Conservation (phyloP, 2,113 vertebrate genomes). For the Stigmatopora nigra region DNA sequence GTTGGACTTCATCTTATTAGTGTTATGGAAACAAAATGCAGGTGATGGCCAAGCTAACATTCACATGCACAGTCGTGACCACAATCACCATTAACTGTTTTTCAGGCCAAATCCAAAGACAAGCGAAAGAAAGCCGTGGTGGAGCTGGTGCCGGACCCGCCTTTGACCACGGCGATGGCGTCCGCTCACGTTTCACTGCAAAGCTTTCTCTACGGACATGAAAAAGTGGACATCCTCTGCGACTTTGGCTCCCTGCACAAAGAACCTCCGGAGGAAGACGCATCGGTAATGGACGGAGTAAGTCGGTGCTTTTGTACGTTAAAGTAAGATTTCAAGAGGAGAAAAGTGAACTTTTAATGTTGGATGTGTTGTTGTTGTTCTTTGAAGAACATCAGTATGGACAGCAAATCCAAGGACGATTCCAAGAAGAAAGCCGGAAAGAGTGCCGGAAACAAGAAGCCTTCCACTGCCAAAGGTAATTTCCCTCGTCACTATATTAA, state of each 20-base stretch:
- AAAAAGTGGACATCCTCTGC: constrained; percentile 57
- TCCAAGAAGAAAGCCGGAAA: constrained; percentile 3
- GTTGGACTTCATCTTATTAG: too few species aligned
- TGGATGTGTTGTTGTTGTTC: neutral
- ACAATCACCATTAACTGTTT: neutral
- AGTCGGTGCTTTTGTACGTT: neutral
- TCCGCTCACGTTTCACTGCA: constrained; percentile 54
- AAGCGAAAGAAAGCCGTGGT: constrained; percentile 51
- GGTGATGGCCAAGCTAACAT: too few species aligned
- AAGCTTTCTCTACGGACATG: constrained; percentile 50
- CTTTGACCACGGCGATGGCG: constrained; percentile 59
- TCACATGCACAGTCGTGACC: too few species aligned
- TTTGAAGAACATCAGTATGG: neutral
- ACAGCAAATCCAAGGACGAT: constrained; percentile 2
- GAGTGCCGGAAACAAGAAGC: neutral
- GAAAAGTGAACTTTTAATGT: neutral
- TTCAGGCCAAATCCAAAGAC: constrained; percentile 43
- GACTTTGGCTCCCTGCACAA: constrained; percentile 53
- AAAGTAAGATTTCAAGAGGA: neutral
- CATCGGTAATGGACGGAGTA: constrained; percentile 21
- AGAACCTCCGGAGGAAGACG: constrained; percentile 11
- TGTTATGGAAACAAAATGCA: too few species aligned
- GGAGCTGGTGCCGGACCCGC: constrained; percentile 63
- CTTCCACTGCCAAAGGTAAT: neutral
- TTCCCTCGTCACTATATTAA: neutral